These are phyloP conservation scores for Cromileptes altivelis DNA, from an alignment of 2,113 vertebrate species.

Conservation along the genomic window DNA sequence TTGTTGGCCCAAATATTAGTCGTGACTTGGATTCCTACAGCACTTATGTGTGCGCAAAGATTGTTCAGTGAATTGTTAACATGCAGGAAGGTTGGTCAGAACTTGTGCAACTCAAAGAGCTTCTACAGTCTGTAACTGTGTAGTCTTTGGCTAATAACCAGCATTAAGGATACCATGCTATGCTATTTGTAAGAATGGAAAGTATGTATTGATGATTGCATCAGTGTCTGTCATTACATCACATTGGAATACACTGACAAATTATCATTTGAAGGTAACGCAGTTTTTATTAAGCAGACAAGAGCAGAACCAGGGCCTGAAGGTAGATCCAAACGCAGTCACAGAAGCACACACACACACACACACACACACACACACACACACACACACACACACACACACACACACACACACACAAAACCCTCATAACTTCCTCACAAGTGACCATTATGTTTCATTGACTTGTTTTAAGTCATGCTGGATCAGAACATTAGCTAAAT, in stretches of 20 bases:
- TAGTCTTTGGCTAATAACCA: background rate
- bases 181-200: background rate
- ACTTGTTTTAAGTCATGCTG: constrained; percentile 26
- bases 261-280: background rate
- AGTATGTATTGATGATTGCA: background rate
- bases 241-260: background rate
- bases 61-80: background rate
- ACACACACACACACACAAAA: background rate
- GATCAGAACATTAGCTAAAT: constrained; percentile 67
- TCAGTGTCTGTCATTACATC: background rate
- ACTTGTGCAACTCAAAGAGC: background rate
- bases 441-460: constrained; percentile 45
- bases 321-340: background rate
- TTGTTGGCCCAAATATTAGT: constrained; percentile 3
- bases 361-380: too few relatives aligned
- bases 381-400: background rate
- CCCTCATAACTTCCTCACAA: background rate
- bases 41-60: background rate
- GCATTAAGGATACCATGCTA: background rate
- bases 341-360: background rate
- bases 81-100: background rate
- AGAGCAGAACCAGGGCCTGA: too few relatives aligned
- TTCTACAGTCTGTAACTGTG: background rate
- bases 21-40: background rate
- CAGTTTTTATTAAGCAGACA: background rate